These are phyloP conservation scores for Taenioides sp. DNA, from an alignment of 2,797 vertebrate species.

Conservation along the genomic window DNA sequence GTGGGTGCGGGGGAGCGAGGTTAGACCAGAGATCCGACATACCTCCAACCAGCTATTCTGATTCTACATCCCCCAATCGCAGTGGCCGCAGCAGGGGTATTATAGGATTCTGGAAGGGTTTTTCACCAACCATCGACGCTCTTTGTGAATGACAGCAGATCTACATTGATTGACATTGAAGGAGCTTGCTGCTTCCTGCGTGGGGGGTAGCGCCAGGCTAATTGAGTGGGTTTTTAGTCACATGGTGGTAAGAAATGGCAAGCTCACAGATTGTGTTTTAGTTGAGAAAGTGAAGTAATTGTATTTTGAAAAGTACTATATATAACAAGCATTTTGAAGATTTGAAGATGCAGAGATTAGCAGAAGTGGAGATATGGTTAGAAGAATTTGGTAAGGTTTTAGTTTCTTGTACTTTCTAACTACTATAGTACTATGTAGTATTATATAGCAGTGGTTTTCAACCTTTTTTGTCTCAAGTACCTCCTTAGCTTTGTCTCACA, in stretches of 20 bases:
- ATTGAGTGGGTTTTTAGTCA: conserved; percentile 66
- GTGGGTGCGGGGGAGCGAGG: conserved; percentile 22
- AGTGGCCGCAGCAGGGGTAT: conserved; percentile 49
- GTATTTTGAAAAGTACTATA: too few relatives aligned
- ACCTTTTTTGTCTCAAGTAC: too few relatives aligned
- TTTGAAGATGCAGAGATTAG: too few relatives aligned
- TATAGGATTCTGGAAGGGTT: conserved; percentile 48
- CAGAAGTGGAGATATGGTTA: too few relatives aligned
- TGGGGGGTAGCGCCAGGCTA: conserved; percentile 50
- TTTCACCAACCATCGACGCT: conserved; percentile 39
- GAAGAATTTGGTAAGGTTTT: too few relatives aligned
- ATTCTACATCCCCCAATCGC: conserved; percentile 6
- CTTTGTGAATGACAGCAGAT: conserved; percentile 73
- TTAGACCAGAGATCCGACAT: conserved; percentile 37
- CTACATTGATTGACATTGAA: conserved; percentile 68
- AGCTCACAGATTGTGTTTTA: too few relatives aligned
- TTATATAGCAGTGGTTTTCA: too few relatives aligned
- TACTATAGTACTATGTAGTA: too few relatives aligned
- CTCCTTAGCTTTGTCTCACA: too few relatives aligned
- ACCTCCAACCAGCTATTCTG: conserved; percentile 50
- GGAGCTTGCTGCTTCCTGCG: conserved; percentile 47
- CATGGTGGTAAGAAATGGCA: conserved; percentile 54
- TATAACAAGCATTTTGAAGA: too few relatives aligned
- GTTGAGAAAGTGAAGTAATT: too few relatives aligned
- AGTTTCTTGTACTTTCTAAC: too few relatives aligned